Base-by-base conservation (phyloP, 1,140 invertebrate genomes). In the Anthonomus grandis region DNA sequence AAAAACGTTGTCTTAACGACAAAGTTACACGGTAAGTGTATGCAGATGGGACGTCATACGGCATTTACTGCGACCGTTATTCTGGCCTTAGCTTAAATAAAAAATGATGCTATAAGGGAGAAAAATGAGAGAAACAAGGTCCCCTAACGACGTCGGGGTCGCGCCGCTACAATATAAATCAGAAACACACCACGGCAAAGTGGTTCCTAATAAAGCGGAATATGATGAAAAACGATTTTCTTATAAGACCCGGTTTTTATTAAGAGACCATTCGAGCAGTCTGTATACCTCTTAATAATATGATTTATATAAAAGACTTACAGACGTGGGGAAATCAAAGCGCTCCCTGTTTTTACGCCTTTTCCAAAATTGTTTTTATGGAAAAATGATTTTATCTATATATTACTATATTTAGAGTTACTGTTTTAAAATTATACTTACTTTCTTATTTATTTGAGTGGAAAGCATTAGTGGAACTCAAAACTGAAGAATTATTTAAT, bases 161-260 rank as follows among this genome's bases (percentile, higher is more conserved):
- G 47, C 23, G 31, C 36, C 52, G 52, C 42, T 23, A 46, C 44
- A 46, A 47, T 38, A 55, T 55, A 55, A 55, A 55, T 55, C 44
- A 47, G 42, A 37, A 46, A 17, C 44, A 46, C 25, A 47, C 41
- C 52, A 55, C 47, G 44, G 52, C 52, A 55, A 55, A 55, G 44
- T 24, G 44, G 41, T 46, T 55, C 44, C 44, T 47, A 55, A 55
- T 55, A 55, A 55, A 47, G 52, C 41, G 44, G 12, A 15, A 38
- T 36, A 34, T 44, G 10, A 45, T 45, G 41, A 42, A 53, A 44
- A 44, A 45, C 38, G 51, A 23, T 38, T 46, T 55, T 42, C 31
- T 55, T 19, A 38, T 55, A 51, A 38, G 41, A 13, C 22, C 9
- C n/a, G n/a, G 38, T 49, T 47, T 49, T 49, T 49, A 49, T 49